These are phyloP conservation scores for Falcunculus frontatus DNA, from an alignment of 2,113 vertebrate species.

Conservation along the genomic window DNA sequence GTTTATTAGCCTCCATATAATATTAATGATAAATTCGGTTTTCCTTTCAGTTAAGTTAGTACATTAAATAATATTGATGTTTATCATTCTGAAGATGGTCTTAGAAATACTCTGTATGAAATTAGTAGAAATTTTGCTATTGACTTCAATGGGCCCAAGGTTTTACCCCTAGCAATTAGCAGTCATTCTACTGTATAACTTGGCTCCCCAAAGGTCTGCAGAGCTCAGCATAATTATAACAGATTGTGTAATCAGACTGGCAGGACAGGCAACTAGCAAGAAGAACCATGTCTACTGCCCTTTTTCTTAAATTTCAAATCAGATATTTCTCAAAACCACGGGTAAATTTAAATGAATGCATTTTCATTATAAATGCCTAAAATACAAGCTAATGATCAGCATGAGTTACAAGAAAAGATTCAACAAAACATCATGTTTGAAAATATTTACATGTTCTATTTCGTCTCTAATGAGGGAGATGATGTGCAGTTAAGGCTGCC, in stretches of 20 bases:
- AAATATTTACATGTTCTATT: constrained; percentile 55
- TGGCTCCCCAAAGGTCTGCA: constrained; percentile 28
- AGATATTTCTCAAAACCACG: not conserved
- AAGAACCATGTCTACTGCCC: not conserved
- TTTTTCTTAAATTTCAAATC: not conserved
- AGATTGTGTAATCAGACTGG: constrained; percentile 39
- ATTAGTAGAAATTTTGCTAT: constrained; percentile 29
- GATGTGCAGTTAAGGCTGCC: constrained; percentile 3
- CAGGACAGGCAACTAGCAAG: constrained; percentile 14
- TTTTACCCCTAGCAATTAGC: constrained; percentile 54
- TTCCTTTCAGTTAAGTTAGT: constrained; percentile 3
- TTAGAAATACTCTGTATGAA: constrained; percentile 8
- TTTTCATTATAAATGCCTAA: constrained; percentile 26
- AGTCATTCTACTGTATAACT: constrained; percentile 37
- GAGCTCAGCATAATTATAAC: constrained; percentile 26
- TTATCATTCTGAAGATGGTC: not conserved
- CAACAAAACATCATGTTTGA: constrained; percentile 28
- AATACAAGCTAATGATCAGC: constrained; percentile 34
- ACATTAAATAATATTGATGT: constrained; percentile 28
- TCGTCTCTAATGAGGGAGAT: not conserved
- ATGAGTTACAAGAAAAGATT: constrained; percentile 11
- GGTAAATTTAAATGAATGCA: not conserved
- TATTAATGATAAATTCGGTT: constrained; percentile 12
- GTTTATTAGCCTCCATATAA: not conserved
- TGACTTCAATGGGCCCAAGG: not conserved